phyloP scores from a whole-genome alignment of 1,140 invertebrate species.

The Cyclina sinensis region DNA sequence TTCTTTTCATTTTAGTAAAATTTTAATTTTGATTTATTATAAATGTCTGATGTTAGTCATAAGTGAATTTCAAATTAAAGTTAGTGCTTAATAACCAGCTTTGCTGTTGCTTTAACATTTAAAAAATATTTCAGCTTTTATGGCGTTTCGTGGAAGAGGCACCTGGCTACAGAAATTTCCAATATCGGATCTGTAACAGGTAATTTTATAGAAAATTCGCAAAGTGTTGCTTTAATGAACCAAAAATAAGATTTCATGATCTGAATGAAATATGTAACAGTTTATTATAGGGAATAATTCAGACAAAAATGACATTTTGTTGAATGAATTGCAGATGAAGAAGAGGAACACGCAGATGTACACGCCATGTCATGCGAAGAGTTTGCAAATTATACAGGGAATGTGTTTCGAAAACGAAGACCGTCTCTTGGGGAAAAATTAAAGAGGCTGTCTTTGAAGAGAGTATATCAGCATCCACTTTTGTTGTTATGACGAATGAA shows the following conservation, averaged over 20 bases:
- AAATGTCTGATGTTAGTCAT: too few relatives aligned
- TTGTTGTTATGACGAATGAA: background rate
- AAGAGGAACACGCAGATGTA: background rate
- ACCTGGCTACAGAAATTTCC: background rate
- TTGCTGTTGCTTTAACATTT: background rate
- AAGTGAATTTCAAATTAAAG: too few relatives aligned
- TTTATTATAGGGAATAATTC: too few relatives aligned
- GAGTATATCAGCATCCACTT: constrained; percentile 7
- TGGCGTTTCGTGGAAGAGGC: background rate
- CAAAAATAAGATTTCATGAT: too few relatives aligned
- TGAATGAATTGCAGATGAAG: too few relatives aligned
- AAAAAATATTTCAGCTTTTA: background rate
- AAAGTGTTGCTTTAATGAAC: too few relatives aligned
- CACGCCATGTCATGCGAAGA: background rate
- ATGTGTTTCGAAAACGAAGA: background rate
- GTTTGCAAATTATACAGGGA: background rate
- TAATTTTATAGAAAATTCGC: background rate
- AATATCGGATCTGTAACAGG: background rate
- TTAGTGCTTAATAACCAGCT: too few relatives aligned
- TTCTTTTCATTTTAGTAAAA: too few relatives aligned
- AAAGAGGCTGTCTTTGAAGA: constrained; percentile 2
- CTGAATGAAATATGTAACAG: too few relatives aligned
- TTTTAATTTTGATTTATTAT: too few relatives aligned
- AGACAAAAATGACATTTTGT: too few relatives aligned
- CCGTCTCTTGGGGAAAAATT: background rate